Base-by-base conservation (phyloP, 2,888 invertebrate genomes). In the Chouioia cunea region DNA sequence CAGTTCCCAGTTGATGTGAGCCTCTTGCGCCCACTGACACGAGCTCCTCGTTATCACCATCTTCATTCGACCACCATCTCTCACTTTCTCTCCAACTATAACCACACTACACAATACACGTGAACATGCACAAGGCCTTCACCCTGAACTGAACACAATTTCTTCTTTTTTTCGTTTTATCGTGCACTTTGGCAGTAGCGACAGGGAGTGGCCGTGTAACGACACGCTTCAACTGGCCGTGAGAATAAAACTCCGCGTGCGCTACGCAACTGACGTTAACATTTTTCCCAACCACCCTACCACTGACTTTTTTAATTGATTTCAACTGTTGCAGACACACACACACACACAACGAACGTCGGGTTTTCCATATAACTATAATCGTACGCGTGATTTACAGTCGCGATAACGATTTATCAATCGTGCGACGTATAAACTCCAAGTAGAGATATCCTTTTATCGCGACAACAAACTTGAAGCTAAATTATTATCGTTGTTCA, bases 1-100 rank as follows among this genome's bases (percentile, higher is more conserved):
- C 58, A 84, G 60, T 56, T 85, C 85, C 85, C 85, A 85, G 70
- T 85, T 83, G 65, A 84, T 83, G 65, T 77, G 68, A 3, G 69
- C 71, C 3, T 74, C 74, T 52, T 66, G 69, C 0, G 74, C 69
- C 74, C 71, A 71, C 36, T 64, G 67, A 14, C 56, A 46, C 18
- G 14, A 18, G 20, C 15, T 73, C 43, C 70, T 73, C 36, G 74
- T 75, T 23, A 79, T 74, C 62, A 79, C 75, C 79, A 79, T 79
- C 18, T 48, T 62, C 27, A 44, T 4, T 44, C n/a, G 4, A 54
- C 10, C 22, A 36, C 14, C 4, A 47, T 4, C 27, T 54, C 16
- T 20, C 53, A 6, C 48, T 43, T 20, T n/a, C 23, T 6, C 23
- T 20, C 20, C 46, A 2, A 16, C 20, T 60, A 1, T 58, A n/a